A percentile compares a stretch with the other conserved stretches of the same genome.
Evolutionary conservation across 2,797 vertebrate species (phyloP).

Genomic region (Phoxinus dragarum): DNA sequence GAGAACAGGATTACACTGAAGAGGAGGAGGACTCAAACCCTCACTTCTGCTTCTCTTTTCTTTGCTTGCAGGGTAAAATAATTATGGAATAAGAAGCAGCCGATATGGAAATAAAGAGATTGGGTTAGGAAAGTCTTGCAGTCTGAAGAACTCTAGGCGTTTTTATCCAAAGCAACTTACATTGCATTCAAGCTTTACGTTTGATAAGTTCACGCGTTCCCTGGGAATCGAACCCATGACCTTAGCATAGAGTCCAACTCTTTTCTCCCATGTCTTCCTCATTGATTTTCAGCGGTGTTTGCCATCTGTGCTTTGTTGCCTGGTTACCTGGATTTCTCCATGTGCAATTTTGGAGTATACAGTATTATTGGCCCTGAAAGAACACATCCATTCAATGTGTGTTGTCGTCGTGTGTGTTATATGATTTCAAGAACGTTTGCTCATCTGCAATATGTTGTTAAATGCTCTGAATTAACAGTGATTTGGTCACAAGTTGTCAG

Average conservation of each 20-base stretch:
- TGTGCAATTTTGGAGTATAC: background rate
- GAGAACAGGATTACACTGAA: constrained; percentile 16
- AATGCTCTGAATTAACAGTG: background rate
- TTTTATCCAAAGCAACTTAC: background rate
- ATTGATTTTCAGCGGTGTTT: background rate
- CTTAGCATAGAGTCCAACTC: background rate
- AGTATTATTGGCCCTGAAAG: background rate
- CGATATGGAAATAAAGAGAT: background rate
- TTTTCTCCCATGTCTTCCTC: background rate
- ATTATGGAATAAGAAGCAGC: background rate
- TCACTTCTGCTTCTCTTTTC: background rate
- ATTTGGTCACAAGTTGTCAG: background rate
- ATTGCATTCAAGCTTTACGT: background rate
- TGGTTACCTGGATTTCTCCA: background rate
- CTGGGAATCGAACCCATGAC: background rate
- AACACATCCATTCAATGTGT: background rate
- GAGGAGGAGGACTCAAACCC: constrained; percentile 12
- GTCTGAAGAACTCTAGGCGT: background rate
- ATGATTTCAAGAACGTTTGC: background rate
- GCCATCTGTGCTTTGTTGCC: background rate
- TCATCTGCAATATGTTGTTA: background rate
- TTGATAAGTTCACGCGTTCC: background rate
- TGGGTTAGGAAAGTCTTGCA: background rate
- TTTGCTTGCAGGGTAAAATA: background rate
- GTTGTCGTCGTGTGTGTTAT: no score